phyloP scores from a whole-genome alignment of 1,140 invertebrate species.

The Camponotus pennsylvanicus region DNA sequence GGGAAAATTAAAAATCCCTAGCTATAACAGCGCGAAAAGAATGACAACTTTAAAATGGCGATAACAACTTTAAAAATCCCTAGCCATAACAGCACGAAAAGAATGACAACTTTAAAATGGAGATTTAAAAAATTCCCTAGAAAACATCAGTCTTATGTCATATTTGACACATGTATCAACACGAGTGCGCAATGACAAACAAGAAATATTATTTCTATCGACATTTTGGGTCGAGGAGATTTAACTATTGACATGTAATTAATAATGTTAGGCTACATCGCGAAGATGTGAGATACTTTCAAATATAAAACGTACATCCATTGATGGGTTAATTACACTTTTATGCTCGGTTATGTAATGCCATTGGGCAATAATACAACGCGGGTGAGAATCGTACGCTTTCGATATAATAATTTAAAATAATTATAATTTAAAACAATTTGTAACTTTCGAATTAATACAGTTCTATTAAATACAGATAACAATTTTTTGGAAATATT shows the following conservation, averaged over 20 bases:
- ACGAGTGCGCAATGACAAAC: constrained; percentile 76
- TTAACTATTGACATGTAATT: neutral
- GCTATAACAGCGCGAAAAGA: no score
- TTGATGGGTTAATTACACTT: constrained; percentile 28
- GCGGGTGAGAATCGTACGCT: constrained; percentile 73
- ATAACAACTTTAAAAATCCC: no score
- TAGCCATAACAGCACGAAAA: no score
- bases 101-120: no score
- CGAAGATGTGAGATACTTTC: constrained; percentile 24
- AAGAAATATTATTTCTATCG: constrained; percentile 57
- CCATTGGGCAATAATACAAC: constrained; percentile 80
- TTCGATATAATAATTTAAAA: constrained; percentile 15
- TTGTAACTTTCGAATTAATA: neutral
- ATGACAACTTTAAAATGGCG: no score
- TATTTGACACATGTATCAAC: neutral
- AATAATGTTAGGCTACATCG: no score
- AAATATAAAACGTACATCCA: constrained; percentile 31
- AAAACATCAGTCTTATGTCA: no score
- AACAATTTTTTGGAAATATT: neutral
- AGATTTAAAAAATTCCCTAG: neutral
- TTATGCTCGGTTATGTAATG: constrained; percentile 82
- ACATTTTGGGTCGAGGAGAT: constrained; percentile 8
- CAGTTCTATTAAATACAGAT: neutral
- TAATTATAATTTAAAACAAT: neutral
- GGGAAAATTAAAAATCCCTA: no score